Percentiles rank a stretch among this genome's conserved stretches.
Evolutionary conservation across 1,140 invertebrate genomes (phyloP).

Genomic region (Periplaneta americana): DNA sequence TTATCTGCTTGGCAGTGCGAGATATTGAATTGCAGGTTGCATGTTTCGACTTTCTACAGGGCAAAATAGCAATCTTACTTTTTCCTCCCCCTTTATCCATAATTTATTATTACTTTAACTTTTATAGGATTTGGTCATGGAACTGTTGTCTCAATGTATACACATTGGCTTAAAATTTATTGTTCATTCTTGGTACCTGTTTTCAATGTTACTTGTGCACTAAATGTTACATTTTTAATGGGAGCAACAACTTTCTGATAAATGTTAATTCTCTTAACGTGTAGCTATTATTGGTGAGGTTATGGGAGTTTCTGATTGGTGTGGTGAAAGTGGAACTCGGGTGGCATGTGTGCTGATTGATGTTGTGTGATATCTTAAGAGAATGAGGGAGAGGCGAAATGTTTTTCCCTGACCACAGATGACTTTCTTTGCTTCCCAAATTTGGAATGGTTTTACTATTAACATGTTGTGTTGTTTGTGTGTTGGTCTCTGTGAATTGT

Average conservation of each 20-base stretch:
- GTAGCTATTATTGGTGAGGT: background rate
- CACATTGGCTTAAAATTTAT: background rate
- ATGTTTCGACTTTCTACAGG: background rate
- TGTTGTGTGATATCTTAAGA: background rate
- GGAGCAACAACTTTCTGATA: slow-evolving; percentile 36
- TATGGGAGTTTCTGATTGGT: background rate
- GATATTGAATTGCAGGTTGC: background rate
- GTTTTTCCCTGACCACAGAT: background rate
- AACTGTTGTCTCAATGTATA: background rate
- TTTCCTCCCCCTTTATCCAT: background rate
- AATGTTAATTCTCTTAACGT: background rate
- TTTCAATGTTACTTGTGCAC: background rate
- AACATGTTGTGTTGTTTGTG: background rate
- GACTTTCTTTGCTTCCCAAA: background rate
- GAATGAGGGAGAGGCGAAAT: background rate
- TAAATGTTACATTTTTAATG: slow-evolving; percentile 25
- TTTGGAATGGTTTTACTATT: background rate
- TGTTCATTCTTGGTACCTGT: background rate
- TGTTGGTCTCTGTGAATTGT: background rate
- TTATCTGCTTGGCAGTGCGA: background rate
- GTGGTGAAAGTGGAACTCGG: background rate
- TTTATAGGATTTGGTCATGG: background rate
- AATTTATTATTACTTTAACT: background rate
- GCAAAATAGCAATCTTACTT: background rate
- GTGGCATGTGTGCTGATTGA: background rate